A percentile compares a stretch with the other conserved stretches of the same genome.
phyloP scores from a whole-genome alignment of 2,888 invertebrate genomes.

The Anticlea derivata region DNA sequence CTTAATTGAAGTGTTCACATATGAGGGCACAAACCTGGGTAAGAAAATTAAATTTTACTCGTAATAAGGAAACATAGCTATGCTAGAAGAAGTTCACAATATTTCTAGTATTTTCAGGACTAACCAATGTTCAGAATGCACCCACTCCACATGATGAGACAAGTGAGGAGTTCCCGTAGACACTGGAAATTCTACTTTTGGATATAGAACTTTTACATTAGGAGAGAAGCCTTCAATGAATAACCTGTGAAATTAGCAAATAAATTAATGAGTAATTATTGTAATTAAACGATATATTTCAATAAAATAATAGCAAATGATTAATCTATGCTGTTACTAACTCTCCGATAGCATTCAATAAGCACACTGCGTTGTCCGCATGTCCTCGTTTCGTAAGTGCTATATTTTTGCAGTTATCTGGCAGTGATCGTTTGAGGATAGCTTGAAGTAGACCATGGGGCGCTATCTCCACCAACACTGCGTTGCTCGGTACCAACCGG shows the following conservation, averaged over 20 bases:
- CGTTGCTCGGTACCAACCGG: slow-evolving; percentile 88
- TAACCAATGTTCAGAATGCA: background rate
- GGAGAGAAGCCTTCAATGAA: background rate
- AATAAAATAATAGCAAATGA: too few relatives aligned
- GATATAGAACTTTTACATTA: background rate
- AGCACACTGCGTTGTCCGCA: slow-evolving; percentile 79
- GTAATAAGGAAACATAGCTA: too few relatives aligned
- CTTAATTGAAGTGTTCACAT: background rate
- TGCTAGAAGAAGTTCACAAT: too few relatives aligned
- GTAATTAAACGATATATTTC: too few relatives aligned
- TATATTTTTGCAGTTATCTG: slow-evolving; percentile 84
- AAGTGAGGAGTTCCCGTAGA: background rate
- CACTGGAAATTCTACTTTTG: slow-evolving; percentile 1
- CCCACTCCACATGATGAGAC: slow-evolving; percentile 1
- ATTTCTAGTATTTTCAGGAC: background rate
- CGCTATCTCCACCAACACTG: slow-evolving; percentile 92
- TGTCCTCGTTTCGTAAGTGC: slow-evolving; percentile 88
- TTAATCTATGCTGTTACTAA: slow-evolving; percentile 25
- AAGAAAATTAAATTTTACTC: too few relatives aligned
- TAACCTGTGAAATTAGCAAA: background rate
- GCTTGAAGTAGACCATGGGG: slow-evolving; percentile 92
- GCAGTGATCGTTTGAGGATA: slow-evolving; percentile 86
- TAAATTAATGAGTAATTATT: too few relatives aligned
- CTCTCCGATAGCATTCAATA: slow-evolving; percentile 80
- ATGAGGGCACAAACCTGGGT: background rate